Base-by-base conservation (phyloP, 2,797 vertebrate genomes). In the Cynopterus sphinx region DNA sequence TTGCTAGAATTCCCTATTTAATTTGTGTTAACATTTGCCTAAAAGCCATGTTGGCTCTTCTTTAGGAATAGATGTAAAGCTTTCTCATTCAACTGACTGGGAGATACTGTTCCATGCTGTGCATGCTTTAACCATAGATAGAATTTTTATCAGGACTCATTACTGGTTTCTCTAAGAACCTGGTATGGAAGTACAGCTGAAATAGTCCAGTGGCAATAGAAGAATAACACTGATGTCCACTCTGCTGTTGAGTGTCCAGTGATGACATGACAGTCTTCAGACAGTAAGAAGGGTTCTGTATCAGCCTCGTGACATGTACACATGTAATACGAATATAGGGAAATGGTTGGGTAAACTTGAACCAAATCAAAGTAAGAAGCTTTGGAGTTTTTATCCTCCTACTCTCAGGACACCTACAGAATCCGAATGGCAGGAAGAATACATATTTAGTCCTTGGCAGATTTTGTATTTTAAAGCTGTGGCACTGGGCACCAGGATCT, bases 1-100 rank as follows among this genome's bases (percentile, higher is more conserved):
- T 67, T 75, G 33, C 46, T 79, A 91, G 61, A 95, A 74, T 93
- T 90, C 31, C 65, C 53, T 46, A 36, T 13, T 55, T 71, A 41
- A 70, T 46, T 91, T 51, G 87, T 73, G 24, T 36, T 90, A 61
- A 65, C 43, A 53, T 86, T 74, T 59, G 67, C 46, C 79, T 59
- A 13, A 59, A 73, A 59, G 70, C 28, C 24, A 65, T 6, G 2
- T 21, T 63, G 53, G 70, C 2, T 90, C 13, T 68, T 70, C 46
- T 82, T 94, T 61, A 85, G 36, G 65, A 95, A 67, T 4, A 83
- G 36, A 65, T 36, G 16, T 68, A 33, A 33, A 74, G 39, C 10
- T 86, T 61, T 94, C 78, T 33, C 41, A 49, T 71, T 91, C 19
- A 65, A 6, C 43, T 86, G 33, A 31, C 39, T 49, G 46, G 13